A percentile compares a stretch with the other conserved stretches of the same genome.
These are phyloP conservation scores for Allobates femoralis DNA, from an alignment of 2,797 vertebrate genomes.

Conservation along the genomic window DNA sequence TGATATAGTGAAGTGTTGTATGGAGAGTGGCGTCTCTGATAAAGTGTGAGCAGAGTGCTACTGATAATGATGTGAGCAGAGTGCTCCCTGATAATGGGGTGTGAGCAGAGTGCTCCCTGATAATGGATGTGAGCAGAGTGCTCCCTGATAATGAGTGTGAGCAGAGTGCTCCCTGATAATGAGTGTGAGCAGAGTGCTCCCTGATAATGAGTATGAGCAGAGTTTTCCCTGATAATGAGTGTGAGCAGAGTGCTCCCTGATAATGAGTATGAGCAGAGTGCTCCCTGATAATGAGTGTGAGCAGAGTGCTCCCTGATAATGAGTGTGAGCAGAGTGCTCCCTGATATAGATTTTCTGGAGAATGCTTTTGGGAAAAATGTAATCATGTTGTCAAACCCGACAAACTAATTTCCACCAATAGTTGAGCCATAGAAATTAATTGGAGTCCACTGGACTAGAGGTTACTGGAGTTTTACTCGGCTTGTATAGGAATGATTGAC, in stretches of 20 bases:
- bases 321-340: too few relatives aligned
- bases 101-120: not conserved
- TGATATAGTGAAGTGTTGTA: not conserved
- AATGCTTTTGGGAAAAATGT: too few relatives aligned
- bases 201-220: not conserved
- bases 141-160: not conserved
- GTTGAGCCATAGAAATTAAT: not conserved
- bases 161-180: not conserved
- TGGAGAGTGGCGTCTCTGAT: not conserved
- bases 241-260: not conserved
- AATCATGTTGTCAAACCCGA: not conserved
- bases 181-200: not conserved
- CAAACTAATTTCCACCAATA: not conserved
- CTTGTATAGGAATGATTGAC: not conserved
- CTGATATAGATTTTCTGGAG: too few relatives aligned
- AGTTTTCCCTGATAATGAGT: not conserved
- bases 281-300: not conserved
- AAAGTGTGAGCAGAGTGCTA: too few relatives aligned
- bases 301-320: too few relatives aligned
- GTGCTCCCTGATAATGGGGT: not conserved
- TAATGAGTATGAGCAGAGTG: not conserved
- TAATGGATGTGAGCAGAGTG: not conserved
- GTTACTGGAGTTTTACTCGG: too few relatives aligned
- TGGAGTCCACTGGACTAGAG: too few relatives aligned
- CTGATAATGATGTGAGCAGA: not conserved